These are phyloP conservation scores for Drosophila equinoxialis DNA, from an alignment of 1,140 invertebrate species.

Conservation along the genomic window DNA sequence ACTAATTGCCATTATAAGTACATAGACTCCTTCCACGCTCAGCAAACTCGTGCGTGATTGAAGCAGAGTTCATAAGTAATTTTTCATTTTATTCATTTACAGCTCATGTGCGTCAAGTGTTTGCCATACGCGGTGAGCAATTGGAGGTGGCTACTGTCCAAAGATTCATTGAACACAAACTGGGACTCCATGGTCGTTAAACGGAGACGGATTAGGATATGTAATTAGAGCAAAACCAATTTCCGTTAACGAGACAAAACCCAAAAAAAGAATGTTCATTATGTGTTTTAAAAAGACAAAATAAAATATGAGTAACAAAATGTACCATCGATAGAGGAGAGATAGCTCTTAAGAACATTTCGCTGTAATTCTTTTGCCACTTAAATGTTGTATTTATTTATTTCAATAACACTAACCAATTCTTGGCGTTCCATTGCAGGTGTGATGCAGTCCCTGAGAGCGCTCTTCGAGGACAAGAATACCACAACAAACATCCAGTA, in stretches of 20 bases:
- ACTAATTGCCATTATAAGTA: constrained; percentile 77
- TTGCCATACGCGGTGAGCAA: constrained; percentile 58
- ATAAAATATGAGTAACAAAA: constrained; percentile 47
- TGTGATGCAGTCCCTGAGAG: constrained; percentile 67
- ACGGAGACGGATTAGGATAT: background rate
- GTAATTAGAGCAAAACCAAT: background rate
- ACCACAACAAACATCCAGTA: constrained; percentile 60
- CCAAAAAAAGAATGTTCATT: constrained; percentile 18
- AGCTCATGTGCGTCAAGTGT: constrained; percentile 79
- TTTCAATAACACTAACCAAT: background rate
- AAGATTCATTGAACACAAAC: constrained; percentile 67
- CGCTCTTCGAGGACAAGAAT: constrained; percentile 69
- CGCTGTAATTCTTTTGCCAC: constrained; percentile 4
- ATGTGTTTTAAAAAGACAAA: constrained; percentile 44
- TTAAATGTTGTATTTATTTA: background rate
- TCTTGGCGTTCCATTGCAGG: constrained; percentile 48
- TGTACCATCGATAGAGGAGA: constrained; percentile 11
- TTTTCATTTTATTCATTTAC: constrained; percentile 25
- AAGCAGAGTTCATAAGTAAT: background rate
- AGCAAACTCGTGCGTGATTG: background rate
- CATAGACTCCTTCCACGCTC: constrained; percentile 7
- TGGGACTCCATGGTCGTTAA: constrained; percentile 23
- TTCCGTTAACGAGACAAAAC: background rate
- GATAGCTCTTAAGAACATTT: constrained; percentile 20
- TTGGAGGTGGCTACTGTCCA: constrained; percentile 44